phyloP scores from a whole-genome alignment of 2,797 vertebrate genomes.

The Kryptolebias ocellatus region DNA sequence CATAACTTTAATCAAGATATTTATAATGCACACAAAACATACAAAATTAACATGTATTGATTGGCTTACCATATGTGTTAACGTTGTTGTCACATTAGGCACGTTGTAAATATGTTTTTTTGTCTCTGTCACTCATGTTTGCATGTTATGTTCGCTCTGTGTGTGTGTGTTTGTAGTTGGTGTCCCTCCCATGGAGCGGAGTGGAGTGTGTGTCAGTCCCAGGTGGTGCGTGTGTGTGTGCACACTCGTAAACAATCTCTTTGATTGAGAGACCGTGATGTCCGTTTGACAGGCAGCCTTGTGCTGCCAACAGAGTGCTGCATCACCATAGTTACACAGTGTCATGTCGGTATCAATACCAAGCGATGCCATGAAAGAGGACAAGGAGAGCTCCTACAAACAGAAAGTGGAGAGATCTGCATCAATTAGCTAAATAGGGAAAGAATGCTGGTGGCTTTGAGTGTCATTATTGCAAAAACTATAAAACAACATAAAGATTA shows the following conservation, averaged over 20 bases:
- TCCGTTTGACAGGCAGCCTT: slow-evolving; percentile 68
- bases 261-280: slow-evolving; percentile 70
- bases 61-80: neutral
- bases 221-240: slow-evolving; percentile 55
- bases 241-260: slow-evolving; percentile 57
- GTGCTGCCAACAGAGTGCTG: slow-evolving; percentile 54
- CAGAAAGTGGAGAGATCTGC: slow-evolving; percentile 3
- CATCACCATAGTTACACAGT: slow-evolving; percentile 58
- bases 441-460: slow-evolving; percentile 4
- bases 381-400: slow-evolving; percentile 14
- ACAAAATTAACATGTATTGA: neutral
- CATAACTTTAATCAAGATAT: neutral
- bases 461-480: neutral
- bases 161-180: slow-evolving; percentile 33
- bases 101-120: neutral
- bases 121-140: slow-evolving; percentile 1
- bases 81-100: neutral
- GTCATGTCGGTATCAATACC: slow-evolving; percentile 31
- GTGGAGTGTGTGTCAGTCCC: slow-evolving; percentile 64
- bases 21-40: neutral
- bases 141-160: slow-evolving; percentile 1
- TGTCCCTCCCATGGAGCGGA: slow-evolving; percentile 41
- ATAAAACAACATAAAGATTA: neutral
- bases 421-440: slow-evolving; percentile 43
- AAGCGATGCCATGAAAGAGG: slow-evolving; percentile 7